These are phyloP conservation scores for Anastrepha obliqua DNA, from an alignment of 1,140 invertebrate species.

Conservation along the genomic window DNA sequence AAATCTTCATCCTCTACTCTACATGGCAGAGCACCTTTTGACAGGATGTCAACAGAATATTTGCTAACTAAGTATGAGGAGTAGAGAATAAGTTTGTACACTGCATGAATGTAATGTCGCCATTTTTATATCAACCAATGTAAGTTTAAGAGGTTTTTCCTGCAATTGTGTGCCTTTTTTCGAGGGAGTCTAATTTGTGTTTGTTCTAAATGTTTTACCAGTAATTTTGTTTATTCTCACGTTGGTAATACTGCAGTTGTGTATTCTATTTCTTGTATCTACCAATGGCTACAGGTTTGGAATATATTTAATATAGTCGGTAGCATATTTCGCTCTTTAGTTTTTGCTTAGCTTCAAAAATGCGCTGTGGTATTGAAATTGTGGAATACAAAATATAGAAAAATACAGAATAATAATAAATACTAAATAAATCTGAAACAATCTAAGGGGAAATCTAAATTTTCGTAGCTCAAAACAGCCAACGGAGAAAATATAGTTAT, in stretches of 20 bases:
- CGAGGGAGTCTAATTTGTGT: neutral
- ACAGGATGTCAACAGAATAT: neutral
- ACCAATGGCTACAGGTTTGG: neutral
- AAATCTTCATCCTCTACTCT: neutral
- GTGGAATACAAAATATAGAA: too few species aligned
- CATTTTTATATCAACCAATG: neutral
- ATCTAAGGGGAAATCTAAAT: too few species aligned
- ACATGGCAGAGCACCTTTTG: neutral
- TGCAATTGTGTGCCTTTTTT: too few species aligned
- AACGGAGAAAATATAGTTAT: too few species aligned
- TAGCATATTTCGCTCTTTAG: neutral
- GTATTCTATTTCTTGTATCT: neutral
- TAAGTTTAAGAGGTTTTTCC: neutral
- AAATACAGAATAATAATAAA: too few species aligned
- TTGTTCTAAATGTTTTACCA: neutral
- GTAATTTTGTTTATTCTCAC: neutral
- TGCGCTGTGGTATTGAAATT: neutral
- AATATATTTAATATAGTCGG: neutral
- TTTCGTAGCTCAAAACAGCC: too few species aligned
- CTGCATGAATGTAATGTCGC: neutral
- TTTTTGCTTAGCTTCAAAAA: neutral
- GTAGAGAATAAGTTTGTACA: neutral
- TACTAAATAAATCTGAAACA: too few species aligned
- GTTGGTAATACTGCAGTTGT: neutral
- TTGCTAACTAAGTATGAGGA: neutral